phyloP scores from a whole-genome alignment of 2,797 vertebrate species.

The Lepus townsendii region DNA sequence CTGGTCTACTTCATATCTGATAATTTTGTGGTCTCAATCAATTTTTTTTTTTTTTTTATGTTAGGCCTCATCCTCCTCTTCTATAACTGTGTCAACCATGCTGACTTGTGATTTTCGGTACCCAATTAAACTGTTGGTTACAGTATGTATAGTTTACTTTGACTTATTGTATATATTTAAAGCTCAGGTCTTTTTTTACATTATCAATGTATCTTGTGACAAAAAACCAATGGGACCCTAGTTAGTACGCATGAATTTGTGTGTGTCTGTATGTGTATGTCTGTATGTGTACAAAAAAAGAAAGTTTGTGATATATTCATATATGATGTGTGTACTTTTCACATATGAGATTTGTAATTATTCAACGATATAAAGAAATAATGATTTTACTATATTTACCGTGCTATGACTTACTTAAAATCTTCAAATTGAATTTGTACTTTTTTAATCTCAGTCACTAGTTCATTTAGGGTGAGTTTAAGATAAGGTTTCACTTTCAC shows the following conservation, averaged over 20 bases:
- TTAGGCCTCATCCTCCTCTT: not conserved
- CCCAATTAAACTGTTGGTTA: not conserved
- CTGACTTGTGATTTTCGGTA: not conserved
- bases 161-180: not conserved
- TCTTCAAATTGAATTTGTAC: constrained; percentile 2
- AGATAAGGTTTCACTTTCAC: not conserved
- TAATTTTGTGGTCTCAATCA: not conserved
- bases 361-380: not conserved
- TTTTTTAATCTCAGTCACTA: not conserved
- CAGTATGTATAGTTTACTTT: not conserved
- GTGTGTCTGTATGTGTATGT: not conserved
- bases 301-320: not conserved
- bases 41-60: not conserved
- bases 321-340: not conserved
- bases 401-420: not conserved
- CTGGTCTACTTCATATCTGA: not conserved
- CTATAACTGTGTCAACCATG: constrained; percentile 19
- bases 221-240: not conserved
- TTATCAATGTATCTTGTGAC: no score
- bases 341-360: not conserved
- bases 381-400: not conserved
- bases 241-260: not conserved
- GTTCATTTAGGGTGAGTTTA: not conserved
- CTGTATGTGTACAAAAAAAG: not conserved
- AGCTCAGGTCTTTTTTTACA: not conserved